Evolutionary conservation across 2,797 vertebrate genomes (phyloP).

Genomic region (Botia kubotai): DNA sequence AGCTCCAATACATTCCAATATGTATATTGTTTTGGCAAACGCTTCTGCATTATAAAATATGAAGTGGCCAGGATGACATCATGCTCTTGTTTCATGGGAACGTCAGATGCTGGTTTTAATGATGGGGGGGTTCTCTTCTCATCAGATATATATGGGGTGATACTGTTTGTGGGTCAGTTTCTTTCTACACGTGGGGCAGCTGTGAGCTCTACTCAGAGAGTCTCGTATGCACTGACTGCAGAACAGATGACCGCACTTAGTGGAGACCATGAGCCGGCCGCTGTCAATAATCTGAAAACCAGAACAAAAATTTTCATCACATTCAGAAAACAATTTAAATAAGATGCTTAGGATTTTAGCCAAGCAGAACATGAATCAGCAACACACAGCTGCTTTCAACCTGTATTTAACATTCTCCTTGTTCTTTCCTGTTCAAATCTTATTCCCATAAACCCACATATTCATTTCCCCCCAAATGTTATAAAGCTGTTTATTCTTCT

Average conservation of each 20-base stretch:
- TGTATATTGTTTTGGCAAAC: not conserved
- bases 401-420: not conserved
- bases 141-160: constrained; percentile 92
- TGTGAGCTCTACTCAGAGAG: constrained; percentile 85
- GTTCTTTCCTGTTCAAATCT: not conserved
- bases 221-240: constrained; percentile 95
- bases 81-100: not conserved
- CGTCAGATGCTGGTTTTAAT: too few relatives aligned
- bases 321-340: not conserved
- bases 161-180: constrained; percentile 90
- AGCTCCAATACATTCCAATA: not conserved
- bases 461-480: not conserved
- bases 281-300: constrained; percentile 86
- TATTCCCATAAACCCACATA: not conserved
- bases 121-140: too few relatives aligned
- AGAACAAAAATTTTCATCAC: not conserved
- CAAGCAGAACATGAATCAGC: not conserved
- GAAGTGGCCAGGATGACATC: not conserved
- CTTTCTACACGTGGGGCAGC: constrained; percentile 93
- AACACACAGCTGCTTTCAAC: not conserved
- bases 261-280: constrained; percentile 91
- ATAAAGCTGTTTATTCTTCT: not conserved
- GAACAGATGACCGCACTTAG: constrained; percentile 94
- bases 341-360: not conserved
- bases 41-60: not conserved